Evolutionary conservation across 2,888 invertebrate genomes (phyloP).

Genomic region (Alloscopus bannaensis): DNA sequence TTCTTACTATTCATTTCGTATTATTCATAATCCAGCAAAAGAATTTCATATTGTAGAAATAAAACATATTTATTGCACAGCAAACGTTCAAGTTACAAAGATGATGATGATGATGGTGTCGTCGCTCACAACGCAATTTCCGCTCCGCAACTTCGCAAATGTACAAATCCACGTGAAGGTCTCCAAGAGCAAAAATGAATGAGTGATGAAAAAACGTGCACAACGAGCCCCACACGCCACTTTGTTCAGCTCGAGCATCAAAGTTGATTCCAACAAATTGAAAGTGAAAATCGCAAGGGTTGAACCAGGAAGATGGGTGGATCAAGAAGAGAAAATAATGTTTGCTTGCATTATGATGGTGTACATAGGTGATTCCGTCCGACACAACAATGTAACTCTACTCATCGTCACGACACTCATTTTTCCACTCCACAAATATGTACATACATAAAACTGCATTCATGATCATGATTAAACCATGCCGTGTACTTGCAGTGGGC

Average conservation of each 20-base stretch:
- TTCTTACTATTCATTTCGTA: too few relatives aligned
- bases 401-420: not conserved
- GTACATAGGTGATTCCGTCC: too few relatives aligned
- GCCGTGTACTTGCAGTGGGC: slow-evolving; percentile 34
- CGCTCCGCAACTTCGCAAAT: too few relatives aligned
- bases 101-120: too few relatives aligned
- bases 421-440: not conserved
- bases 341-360: slow-evolving; percentile 11
- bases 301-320: slow-evolving; percentile 64
- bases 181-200: slow-evolving; percentile 38
- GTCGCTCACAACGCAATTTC: too few relatives aligned
- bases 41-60: too few relatives aligned
- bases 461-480: slow-evolving; percentile 15
- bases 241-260: not conserved
- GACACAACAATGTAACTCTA: too few relatives aligned
- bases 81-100: too few relatives aligned
- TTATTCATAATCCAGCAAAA: too few relatives aligned
- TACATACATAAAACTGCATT: not conserved
- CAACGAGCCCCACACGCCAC: not conserved
- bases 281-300: slow-evolving; percentile 60
- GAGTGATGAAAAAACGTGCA: too few relatives aligned
- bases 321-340: slow-evolving; percentile 48
- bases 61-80: too few relatives aligned
- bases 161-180: slow-evolving; percentile 43
- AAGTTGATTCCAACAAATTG: slow-evolving; percentile 42